Base-by-base conservation (phyloP, 2,888 invertebrate species). In the Cylindroiulus punctatus region DNA sequence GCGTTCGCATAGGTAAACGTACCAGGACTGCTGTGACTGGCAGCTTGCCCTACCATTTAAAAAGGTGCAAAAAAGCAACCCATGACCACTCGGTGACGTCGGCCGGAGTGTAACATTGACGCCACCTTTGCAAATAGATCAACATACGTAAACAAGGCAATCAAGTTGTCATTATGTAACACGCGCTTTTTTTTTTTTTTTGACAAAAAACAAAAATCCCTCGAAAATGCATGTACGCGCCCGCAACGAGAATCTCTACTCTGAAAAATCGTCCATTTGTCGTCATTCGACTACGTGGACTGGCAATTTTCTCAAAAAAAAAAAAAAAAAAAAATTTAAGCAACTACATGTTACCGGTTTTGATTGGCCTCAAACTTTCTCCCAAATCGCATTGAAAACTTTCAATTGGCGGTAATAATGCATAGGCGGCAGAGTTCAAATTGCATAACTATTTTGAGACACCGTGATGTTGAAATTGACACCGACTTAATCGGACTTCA, bases 81-180 rank as follows among this genome's bases (percentile, higher is more conserved):
- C 65, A 65, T 65, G 65, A 65, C 65, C 65, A 65, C 65, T 65
- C 65, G 10, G 65, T 65, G 65, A 65, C 65, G 65, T 65, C 65
- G 82, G 42, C 36, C 10, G n/a, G 42, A 82, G 42, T 82, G 42
- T 82, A 36, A 82, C 19, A 82, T 82, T 82, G 82, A 82, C 82
- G 82, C 82, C 82, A 82, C 42, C 42, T 82, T 36, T 36, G 36
- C 82, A 82, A 82, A 42, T 42, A 42, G 82, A 82, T 40, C 42
- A 82, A n/a, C 82, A 82, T 42, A 40, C 40, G 42, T 82, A 82
- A 82, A 82, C 82, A 82, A 82, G 82, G 82, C 42, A 82, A 82
- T 82, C 82, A 82, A 82, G 82, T 82, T 82, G 82, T 82, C 82
- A 82, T 82, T 82, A 82, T 82, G 42, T 82, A 82, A 82, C 17